Conservation (phyloP, 2,113 vertebrate species). For the Sialia sialis region DNA sequence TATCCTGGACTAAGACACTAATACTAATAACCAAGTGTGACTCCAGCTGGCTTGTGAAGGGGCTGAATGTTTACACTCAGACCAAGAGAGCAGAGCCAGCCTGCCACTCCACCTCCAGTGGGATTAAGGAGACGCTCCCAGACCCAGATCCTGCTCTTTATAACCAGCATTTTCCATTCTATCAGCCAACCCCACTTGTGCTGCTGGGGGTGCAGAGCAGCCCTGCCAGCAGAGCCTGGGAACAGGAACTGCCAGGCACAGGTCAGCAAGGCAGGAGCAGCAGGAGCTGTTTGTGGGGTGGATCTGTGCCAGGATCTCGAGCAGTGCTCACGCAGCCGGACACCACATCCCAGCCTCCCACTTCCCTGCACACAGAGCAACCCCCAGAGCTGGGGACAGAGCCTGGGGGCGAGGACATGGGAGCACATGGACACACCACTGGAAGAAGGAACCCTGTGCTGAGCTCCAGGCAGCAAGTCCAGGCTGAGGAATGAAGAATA, state of each 20-base stretch:
- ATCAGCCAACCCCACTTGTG: not conserved
- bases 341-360: not conserved
- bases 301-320: not conserved
- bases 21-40: fast-evolving
- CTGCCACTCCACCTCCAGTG: not conserved
- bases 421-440: not conserved
- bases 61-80: not conserved
- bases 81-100: not conserved
- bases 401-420: fast-evolving
- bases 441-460: not conserved
- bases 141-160: not conserved
- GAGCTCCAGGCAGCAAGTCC: not conserved
- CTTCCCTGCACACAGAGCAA: not conserved
- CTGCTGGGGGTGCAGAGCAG: not conserved
- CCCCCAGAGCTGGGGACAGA: not conserved
- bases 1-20: not conserved
- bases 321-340: not conserved
- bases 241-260: not conserved
- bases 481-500: not conserved
- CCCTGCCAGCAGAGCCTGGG: not conserved
- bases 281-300: not conserved
- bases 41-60: not conserved
- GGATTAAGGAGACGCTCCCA: not conserved
- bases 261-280: not conserved
- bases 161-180: not conserved